Base-by-base conservation (phyloP, 2,888 invertebrate species). In the Meliscaeva auricollis region DNA sequence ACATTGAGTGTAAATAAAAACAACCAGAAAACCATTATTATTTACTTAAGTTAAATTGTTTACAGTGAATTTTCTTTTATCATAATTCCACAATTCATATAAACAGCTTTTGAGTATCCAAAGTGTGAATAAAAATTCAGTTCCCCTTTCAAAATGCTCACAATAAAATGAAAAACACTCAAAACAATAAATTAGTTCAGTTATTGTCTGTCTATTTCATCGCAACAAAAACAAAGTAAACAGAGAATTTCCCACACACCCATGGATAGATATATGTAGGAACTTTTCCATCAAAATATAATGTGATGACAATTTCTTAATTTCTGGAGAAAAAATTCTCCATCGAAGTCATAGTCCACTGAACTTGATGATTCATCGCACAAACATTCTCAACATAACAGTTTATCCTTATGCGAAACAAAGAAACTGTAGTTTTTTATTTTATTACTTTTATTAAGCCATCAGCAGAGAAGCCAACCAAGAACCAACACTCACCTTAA, bases 341-440 rank as follows among this genome's bases (percentile, higher is more conserved):
- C 62, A 64, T 13, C 11, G 11, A 15, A n/a, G 35, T 38, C 62
- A 66, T 50, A 62, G 46, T 60, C 66, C 70, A 68, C 8, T 76
- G 75, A 75, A 84, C 66, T 58, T 79, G 79, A 41, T 84, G 84
- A 84, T 54, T 84, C 84, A 84, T 41, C 46, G 9, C 30, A 35
- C 4, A 50, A 20, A n/a, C 46, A 20, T 6, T 50, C 44, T 32
- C 41, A 68, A 52, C 62, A 62, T 50, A 75, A 48, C 66, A 2
- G 48, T 56, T 35, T 48, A 56, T 75, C 75, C 79, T 79, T 66
- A 41, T 26, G n/a, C 17, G 66, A 72, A 70, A 80, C 84, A 84
- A 84, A 84, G 79, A 72, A 50, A 69, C 32, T 58, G 64, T 52
- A 35, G 35, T 35, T 35, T 35, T 35, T 38, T 8, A 52, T 13